phyloP scores from a whole-genome alignment of 2,888 invertebrate genomes.

The Drosophila kuntzei region DNA sequence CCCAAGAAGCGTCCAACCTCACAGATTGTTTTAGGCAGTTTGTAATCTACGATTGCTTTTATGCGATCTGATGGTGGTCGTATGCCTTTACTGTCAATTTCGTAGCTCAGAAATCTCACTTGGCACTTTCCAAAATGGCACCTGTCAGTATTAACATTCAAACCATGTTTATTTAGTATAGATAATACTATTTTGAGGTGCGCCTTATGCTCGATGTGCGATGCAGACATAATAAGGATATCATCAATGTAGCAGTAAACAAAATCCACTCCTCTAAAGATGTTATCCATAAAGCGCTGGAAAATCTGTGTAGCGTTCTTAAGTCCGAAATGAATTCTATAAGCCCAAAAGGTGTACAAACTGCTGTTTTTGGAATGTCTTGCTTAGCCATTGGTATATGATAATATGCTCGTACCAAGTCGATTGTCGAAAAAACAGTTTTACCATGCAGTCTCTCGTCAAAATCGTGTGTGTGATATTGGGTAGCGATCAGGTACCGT shows the following conservation, averaged over 20 bases:
- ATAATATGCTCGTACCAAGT: conserved; percentile 3
- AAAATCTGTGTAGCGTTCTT: conserved; percentile 8
- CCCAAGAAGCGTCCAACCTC: not conserved
- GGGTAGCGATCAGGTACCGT: too few relatives aligned
- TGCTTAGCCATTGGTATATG: conserved; percentile 3
- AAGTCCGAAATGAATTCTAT: conserved; percentile 3
- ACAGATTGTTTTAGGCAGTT: not conserved
- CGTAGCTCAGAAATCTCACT: not conserved
- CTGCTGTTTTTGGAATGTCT: conserved; percentile 3
- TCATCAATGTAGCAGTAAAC: not conserved
- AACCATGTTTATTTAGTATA: not conserved
- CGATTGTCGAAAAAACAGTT: conserved; percentile 4
- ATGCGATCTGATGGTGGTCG: not conserved
- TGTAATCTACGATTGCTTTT: not conserved
- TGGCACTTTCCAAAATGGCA: not conserved
- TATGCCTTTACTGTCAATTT: not conserved
- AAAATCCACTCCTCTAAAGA: not conserved
- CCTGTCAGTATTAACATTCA: not conserved
- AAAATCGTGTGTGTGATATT: too few relatives aligned
- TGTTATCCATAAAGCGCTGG: conserved; percentile 4
- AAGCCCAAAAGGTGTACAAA: conserved; percentile 1
- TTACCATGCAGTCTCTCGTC: not conserved
- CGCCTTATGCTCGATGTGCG: not conserved
- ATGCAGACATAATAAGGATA: not conserved
- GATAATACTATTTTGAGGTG: not conserved